These are phyloP conservation scores for Dolichopus griseipennis DNA, from an alignment of 2,888 invertebrate species.

Conservation along the genomic window DNA sequence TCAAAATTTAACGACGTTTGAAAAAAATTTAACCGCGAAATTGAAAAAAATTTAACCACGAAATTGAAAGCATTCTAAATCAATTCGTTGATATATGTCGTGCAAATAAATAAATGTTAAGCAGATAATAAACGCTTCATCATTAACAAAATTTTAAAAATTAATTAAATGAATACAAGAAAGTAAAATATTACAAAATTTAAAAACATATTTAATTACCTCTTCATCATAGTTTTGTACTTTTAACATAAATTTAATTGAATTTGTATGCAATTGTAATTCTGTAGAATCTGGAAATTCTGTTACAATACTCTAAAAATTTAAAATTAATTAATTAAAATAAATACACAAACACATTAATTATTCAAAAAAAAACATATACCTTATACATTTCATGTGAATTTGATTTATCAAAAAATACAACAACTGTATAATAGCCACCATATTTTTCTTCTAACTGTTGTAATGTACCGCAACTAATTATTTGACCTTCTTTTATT, in stretches of 20 bases:
- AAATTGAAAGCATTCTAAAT: too few species aligned
- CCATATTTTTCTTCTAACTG: conserved; percentile 36
- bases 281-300: conserved; percentile 31
- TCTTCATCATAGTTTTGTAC: conserved; percentile 23
- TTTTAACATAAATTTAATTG: conserved; percentile 36
- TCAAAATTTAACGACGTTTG: too few species aligned
- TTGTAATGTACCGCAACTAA: conserved; percentile 37
- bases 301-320: conserved; percentile 29
- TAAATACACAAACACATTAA: too few species aligned
- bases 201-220: conserved; percentile 18
- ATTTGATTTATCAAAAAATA: conserved; percentile 34
- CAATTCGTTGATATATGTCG: too few species aligned
- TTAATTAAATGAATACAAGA: conserved; percentile 18
- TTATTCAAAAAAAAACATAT: too few species aligned
- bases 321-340: not conserved
- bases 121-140: too few species aligned
- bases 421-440: conserved; percentile 37
- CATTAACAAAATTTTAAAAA: too few species aligned
- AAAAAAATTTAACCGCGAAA: too few species aligned
- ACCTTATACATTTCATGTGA: conserved; percentile 31
- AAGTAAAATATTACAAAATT: too few species aligned
- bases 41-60: too few species aligned
- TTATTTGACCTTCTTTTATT: conserved; percentile 38
- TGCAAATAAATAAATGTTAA: too few species aligned
- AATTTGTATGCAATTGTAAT: conserved; percentile 35